These are phyloP conservation scores for Erebia aethiops DNA, from an alignment of 2,888 invertebrate genomes.

Conservation along the genomic window DNA sequence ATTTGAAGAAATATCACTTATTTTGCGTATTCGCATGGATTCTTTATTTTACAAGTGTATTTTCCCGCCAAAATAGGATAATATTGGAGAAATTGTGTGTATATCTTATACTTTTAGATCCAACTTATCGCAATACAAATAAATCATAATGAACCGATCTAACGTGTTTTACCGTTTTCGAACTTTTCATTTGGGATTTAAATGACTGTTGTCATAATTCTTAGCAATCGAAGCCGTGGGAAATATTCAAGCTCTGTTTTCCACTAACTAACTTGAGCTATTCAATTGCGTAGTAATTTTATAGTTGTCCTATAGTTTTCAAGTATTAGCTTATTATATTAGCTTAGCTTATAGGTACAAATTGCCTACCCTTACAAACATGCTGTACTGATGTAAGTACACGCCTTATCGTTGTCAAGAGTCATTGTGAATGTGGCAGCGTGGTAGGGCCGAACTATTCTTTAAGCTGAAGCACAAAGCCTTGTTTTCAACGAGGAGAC, in stretches of 20 bases:
- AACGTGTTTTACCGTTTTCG: slow-evolving; percentile 12
- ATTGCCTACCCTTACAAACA: slow-evolving; percentile 19
- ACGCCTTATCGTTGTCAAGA: slow-evolving; percentile 32
- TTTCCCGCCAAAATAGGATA: too few species aligned
- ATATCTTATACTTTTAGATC: too few species aligned
- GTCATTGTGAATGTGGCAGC: slow-evolving; percentile 29
- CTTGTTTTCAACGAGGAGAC: not conserved
- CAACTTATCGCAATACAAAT: not conserved
- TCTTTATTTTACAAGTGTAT: not conserved
- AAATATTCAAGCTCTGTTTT: not conserved
- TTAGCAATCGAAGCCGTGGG: slow-evolving; percentile 2
- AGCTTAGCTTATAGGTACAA: slow-evolving; percentile 14
- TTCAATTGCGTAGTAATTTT: not conserved
- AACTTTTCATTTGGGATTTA: not conserved
- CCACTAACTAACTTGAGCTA: not conserved
- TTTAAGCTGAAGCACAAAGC: not conserved
- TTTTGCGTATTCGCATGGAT: not conserved
- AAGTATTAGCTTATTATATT: too few species aligned
- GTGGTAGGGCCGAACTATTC: not conserved
- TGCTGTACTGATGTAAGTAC: slow-evolving; percentile 22
- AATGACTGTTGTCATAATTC: not conserved
- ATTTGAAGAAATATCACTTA: too few species aligned
- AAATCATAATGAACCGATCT: not conserved
- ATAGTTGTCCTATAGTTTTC: not conserved
- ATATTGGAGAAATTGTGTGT: too few species aligned